Percentiles rank a stretch among this genome's conserved stretches.
These are phyloP conservation scores for Pterocles gutturalis DNA, from an alignment of 2,113 vertebrate genomes.

Conservation along the genomic window DNA sequence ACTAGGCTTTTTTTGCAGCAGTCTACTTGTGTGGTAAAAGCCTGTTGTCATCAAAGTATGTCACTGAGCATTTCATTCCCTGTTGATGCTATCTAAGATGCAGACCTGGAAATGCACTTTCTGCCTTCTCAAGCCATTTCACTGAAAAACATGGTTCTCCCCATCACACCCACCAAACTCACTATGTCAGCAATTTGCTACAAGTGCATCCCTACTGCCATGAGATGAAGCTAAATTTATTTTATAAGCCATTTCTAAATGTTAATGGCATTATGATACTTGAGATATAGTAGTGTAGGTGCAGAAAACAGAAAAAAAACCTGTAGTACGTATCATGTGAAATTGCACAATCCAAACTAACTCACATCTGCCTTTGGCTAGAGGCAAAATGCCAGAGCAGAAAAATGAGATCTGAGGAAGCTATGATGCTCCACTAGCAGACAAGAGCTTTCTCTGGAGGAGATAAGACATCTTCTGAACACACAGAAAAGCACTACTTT, in stretches of 20 bases:
- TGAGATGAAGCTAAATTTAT: not conserved
- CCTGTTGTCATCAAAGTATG: not conserved
- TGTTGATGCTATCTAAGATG: not conserved
- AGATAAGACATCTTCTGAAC: not conserved
- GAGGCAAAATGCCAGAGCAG: slow-evolving; percentile 27
- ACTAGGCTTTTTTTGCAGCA: not conserved
- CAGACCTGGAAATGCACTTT: not conserved
- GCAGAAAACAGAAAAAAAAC: not conserved
- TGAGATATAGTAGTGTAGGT: not conserved
- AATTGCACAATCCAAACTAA: slow-evolving; percentile 25
- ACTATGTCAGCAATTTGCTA: not conserved
- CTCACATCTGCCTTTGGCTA: slow-evolving; percentile 10
- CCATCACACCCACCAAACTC: not conserved
- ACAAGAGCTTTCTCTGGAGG: not conserved
- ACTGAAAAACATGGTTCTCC: not conserved
- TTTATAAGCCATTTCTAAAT: not conserved
- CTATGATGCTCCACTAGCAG: not conserved
- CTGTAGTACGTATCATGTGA: not conserved
- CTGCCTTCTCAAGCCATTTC: not conserved
- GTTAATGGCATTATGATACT: not conserved
- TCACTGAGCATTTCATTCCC: not conserved
- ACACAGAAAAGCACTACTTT: not conserved
- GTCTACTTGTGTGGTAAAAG: not conserved
- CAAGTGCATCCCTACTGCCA: not conserved
- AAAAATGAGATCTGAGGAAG: not conserved